Conservation (phyloP, 92 coral and sea anemone species). For the Pocillopora meandrina region DNA sequence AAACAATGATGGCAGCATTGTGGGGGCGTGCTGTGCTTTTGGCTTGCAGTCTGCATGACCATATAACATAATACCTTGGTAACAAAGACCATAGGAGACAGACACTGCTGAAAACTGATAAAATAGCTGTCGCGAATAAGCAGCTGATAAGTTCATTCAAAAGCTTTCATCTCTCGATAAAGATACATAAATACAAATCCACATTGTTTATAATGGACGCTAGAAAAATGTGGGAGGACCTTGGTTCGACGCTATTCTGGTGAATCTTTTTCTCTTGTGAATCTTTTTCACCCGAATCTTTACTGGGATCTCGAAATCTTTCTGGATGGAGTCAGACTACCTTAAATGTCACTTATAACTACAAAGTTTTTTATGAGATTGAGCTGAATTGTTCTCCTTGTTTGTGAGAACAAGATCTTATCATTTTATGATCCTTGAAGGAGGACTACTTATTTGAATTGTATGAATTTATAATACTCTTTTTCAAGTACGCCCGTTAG, state of each 20-base stretch:
- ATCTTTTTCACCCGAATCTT: neutral
- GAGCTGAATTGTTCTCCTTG: neutral
- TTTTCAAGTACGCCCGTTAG: neutral
- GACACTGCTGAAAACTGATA: constrained; percentile 26
- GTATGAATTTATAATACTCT: neutral
- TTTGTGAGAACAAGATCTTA: constrained; percentile 40
- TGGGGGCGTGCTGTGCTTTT: constrained; percentile 33
- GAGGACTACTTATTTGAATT: neutral
- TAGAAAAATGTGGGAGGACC: neutral
- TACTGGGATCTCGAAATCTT: constrained; percentile 20
- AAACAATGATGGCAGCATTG: constrained; percentile 3
- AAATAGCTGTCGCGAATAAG: constrained; percentile 21
- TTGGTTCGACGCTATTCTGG: neutral
- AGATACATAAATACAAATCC: neutral
- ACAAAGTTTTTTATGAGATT: neutral
- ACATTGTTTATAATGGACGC: neutral
- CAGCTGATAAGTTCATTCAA: constrained; percentile 10
- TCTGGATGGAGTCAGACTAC: neutral
- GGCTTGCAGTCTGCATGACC: neutral
- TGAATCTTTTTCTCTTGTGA: neutral
- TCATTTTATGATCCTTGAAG: neutral
- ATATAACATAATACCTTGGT: neutral
- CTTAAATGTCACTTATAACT: constrained; percentile 11
- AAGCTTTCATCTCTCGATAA: constrained; percentile 8
- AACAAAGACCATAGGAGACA: constrained; percentile 3